phyloP scores from a whole-genome alignment of 2,888 invertebrate genomes.

The Rhorus exstirpatorius region DNA sequence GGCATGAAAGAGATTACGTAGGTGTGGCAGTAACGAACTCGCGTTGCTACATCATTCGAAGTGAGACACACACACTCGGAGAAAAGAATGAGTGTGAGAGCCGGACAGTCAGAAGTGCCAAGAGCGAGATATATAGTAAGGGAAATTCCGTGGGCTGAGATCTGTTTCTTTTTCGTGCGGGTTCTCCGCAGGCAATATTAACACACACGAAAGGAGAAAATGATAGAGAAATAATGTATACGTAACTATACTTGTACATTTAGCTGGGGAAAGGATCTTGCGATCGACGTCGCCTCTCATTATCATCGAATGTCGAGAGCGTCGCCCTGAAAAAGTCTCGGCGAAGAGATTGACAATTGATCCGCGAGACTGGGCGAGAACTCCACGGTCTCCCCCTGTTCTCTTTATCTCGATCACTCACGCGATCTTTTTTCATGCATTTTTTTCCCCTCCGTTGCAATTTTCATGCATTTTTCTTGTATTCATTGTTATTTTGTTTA shows the following conservation, averaged over 20 bases:
- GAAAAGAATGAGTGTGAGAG: too few species aligned
- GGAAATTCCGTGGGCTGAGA: slow-evolving; percentile 61
- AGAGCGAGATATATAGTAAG: slow-evolving; percentile 47
- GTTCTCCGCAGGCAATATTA: slow-evolving; percentile 19
- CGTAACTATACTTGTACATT: neutral
- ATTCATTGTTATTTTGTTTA: neutral
- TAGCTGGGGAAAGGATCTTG: slow-evolving; percentile 39
- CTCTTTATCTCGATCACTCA: slow-evolving; percentile 39
- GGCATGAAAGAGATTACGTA: slow-evolving; percentile 62
- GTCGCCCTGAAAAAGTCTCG: slow-evolving; percentile 48
- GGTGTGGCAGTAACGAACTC: slow-evolving; percentile 56
- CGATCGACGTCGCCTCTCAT: slow-evolving; percentile 66
- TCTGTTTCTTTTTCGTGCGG: slow-evolving; percentile 41
- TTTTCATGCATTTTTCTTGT: slow-evolving; percentile 4
- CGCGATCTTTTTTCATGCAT: slow-evolving; percentile 45
- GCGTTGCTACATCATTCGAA: slow-evolving; percentile 36
- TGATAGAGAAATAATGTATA: slow-evolving; percentile 21
- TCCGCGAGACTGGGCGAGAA: slow-evolving; percentile 36
- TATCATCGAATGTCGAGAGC: slow-evolving; percentile 64
- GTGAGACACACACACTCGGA: slow-evolving; percentile 16
- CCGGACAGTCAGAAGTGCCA: slow-evolving; percentile 40
- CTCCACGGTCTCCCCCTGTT: slow-evolving; percentile 9
- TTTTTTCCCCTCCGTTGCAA: neutral
- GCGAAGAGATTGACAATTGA: slow-evolving; percentile 59
- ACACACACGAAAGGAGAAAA: slow-evolving; percentile 33